Percentiles rank a stretch among this genome's conserved stretches.
Evolutionary conservation across 1,140 invertebrate species (phyloP).

Genomic region (Drosophila equinoxialis): DNA sequence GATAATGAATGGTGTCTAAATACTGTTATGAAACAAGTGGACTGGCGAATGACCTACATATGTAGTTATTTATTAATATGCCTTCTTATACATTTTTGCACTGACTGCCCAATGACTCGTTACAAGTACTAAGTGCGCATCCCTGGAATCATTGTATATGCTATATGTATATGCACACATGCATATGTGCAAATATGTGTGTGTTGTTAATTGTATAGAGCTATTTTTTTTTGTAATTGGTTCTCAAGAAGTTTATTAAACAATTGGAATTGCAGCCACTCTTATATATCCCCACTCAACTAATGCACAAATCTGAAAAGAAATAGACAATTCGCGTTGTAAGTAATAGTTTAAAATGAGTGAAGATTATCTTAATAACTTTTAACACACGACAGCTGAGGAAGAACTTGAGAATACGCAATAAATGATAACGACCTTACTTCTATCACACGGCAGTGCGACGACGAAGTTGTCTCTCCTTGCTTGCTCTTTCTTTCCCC

Average conservation of each 20-base stretch:
- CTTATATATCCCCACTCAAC: not conserved
- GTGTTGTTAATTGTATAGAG: not conserved
- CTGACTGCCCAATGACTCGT: not conserved
- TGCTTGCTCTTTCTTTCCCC: not conserved
- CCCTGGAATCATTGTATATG: not conserved
- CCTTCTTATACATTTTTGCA: not conserved
- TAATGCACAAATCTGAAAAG: not conserved
- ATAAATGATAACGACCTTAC: slow-evolving; percentile 70
- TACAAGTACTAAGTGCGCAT: not conserved
- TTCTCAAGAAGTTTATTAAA: slow-evolving; percentile 1
- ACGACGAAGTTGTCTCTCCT: not conserved
- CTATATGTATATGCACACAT: not conserved
- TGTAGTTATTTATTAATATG: no score
- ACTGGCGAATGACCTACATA: no score
- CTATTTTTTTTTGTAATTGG: not conserved
- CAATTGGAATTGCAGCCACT: not conserved
- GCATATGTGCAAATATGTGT: no score
- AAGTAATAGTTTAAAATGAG: not conserved
- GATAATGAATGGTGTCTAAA: no score
- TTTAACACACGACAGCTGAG: not conserved
- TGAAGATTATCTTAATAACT: not conserved
- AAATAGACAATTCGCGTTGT: not conserved
- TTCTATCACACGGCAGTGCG: not conserved
- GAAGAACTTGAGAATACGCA: slow-evolving; percentile 56
- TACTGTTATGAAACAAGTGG: no score